Conservation (phyloP, 92 coral and sea anemone species). For the Paramuricea clavata region DNA sequence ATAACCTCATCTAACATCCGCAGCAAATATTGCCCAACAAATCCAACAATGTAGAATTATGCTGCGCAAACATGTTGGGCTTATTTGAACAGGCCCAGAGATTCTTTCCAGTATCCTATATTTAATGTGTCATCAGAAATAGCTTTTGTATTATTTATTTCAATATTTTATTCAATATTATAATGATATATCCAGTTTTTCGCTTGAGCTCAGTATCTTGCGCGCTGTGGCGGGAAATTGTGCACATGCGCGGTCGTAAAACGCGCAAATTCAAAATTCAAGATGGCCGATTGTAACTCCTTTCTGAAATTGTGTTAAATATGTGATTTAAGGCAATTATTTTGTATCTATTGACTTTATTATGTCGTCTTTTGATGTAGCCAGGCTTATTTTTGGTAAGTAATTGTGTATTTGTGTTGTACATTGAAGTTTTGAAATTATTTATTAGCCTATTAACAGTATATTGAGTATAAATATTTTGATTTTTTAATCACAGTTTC, state of each 20-base stretch:
- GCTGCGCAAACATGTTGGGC: no score
- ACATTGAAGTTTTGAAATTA: background rate
- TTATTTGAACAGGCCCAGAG: no score
- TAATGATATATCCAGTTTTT: background rate
- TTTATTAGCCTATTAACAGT: no score
- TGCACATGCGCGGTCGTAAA: background rate
- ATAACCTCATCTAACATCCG: no score
- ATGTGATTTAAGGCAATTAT: background rate
- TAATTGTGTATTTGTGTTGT: background rate
- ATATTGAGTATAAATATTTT: no score
- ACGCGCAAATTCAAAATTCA: background rate
- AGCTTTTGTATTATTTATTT: no score
- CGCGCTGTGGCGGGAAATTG: conserved; percentile 26
- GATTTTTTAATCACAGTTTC: no score
- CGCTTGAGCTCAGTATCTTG: background rate
- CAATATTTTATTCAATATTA: no score
- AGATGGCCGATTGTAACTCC: background rate
- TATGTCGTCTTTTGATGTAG: background rate
- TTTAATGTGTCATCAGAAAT: no score
- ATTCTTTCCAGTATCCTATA: no score
- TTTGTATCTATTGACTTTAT: background rate
- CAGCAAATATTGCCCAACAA: no score
- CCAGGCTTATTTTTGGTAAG: conserved; percentile 21
- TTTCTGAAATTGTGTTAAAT: background rate
- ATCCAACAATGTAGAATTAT: no score